These are phyloP conservation scores for Drosophila lacteicornis DNA, from an alignment of 1,140 invertebrate species.

Conservation along the genomic window DNA sequence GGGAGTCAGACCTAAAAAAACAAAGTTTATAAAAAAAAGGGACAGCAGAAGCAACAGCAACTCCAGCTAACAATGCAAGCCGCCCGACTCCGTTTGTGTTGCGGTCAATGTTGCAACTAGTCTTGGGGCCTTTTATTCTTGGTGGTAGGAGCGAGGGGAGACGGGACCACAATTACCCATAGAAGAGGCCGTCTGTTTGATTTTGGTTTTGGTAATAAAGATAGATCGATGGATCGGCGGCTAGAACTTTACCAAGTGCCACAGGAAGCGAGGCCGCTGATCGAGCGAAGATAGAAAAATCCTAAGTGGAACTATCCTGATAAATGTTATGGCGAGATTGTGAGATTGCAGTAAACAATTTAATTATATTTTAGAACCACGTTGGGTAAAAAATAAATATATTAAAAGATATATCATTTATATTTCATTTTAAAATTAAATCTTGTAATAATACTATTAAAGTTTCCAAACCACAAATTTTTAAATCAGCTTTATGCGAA, in stretches of 20 bases:
- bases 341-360: slow-evolving; percentile 15
- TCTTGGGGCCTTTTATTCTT: slow-evolving; percentile 61
- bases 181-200: slow-evolving; percentile 50
- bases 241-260: slow-evolving; percentile 1
- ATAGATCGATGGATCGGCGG: slow-evolving; percentile 45
- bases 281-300: slow-evolving; percentile 26
- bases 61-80: slow-evolving; percentile 61
- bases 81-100: slow-evolving; percentile 48
- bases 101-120: slow-evolving; percentile 52
- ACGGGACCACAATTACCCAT: slow-evolving; percentile 36
- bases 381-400: neutral
- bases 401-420: neutral
- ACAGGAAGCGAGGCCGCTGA: slow-evolving; percentile 34
- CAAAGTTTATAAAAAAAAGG: slow-evolving; percentile 3
- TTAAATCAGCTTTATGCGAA: neutral
- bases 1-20: slow-evolving; percentile 21
- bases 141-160: neutral
- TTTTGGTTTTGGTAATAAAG: slow-evolving; percentile 54
- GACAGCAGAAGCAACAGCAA: slow-evolving; percentile 12
- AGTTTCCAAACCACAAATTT: no score
- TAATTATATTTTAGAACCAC: slow-evolving; percentile 21
- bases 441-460: neutral
- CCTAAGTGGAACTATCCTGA: slow-evolving; percentile 21
- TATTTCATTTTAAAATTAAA: neutral
- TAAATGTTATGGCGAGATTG: slow-evolving; percentile 17